phyloP scores from a whole-genome alignment of 2,888 invertebrate genomes.

The Leptogaster cylindrica region DNA sequence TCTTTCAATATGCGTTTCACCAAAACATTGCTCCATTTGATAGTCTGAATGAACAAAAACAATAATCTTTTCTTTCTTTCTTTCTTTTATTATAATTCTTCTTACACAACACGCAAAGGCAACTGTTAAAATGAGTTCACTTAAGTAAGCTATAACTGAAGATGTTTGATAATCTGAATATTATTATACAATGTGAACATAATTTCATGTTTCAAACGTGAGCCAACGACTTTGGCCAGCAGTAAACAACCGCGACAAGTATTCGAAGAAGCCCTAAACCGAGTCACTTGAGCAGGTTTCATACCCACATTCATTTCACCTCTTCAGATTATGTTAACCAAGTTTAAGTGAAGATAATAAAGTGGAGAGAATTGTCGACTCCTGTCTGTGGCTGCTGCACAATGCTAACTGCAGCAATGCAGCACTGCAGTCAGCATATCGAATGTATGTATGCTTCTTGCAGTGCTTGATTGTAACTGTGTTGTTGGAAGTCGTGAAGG shows the following conservation, averaged over 20 bases:
- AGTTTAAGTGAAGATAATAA: not conserved
- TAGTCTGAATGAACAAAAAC: conserved; percentile 7
- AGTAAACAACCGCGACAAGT: conserved; percentile 3
- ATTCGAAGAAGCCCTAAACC: conserved; percentile 7
- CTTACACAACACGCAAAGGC: conserved; percentile 11
- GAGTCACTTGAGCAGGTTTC: not conserved
- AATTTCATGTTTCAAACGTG: not conserved
- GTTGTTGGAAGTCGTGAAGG: conserved; percentile 5
- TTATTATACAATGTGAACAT: conserved; percentile 26
- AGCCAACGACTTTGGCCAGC: not conserved
- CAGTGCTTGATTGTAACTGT: not conserved
- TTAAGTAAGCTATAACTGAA: not conserved
- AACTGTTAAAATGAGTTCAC: conserved; percentile 19
- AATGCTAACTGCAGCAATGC: not conserved
- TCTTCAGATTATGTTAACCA: not conserved
- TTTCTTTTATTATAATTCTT: no score
- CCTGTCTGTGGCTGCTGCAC: not conserved
- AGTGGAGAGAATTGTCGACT: not conserved
- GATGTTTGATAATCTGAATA: conserved; percentile 19
- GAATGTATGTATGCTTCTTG: not conserved
- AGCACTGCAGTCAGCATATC: not conserved
- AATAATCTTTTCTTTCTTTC: conserved; percentile 11
- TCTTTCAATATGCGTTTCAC: no score
- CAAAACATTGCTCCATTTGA: no score
- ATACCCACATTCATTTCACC: not conserved